These are phyloP conservation scores for Cephus pygmeus DNA, from an alignment of 2,888 invertebrate species.

Conservation along the genomic window DNA sequence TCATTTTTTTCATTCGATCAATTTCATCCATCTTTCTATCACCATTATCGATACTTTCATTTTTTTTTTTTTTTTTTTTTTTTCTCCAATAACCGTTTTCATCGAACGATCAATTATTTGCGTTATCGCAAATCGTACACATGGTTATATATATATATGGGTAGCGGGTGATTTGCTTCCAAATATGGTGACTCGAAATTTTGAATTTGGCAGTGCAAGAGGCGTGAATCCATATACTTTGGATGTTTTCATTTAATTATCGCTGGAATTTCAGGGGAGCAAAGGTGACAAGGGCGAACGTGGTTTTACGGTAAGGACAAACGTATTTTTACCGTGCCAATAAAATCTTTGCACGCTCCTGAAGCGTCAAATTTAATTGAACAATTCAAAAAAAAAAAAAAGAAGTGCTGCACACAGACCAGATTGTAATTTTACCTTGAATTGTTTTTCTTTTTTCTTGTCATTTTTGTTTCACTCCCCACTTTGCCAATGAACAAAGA, in stretches of 20 bases:
- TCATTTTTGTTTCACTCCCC: neutral
- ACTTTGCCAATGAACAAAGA: no score
- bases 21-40: constrained; percentile 11
- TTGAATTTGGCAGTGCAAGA: constrained; percentile 34
- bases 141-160: neutral
- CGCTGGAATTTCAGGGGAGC: constrained; percentile 71
- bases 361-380: neutral
- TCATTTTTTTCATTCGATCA: constrained; percentile 19
- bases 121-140: constrained; percentile 10
- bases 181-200: constrained; percentile 28
- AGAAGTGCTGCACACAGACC: constrained; percentile 6
- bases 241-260: constrained; percentile 23
- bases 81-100: neutral
- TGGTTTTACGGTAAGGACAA: constrained; percentile 78
- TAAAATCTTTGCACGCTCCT: neutral
- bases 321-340: neutral
- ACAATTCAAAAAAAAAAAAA: neutral
- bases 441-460: neutral
- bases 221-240: constrained; percentile 11
- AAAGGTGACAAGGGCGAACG: constrained; percentile 81
- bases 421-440: neutral
- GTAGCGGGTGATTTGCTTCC: constrained; percentile 30
- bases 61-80: neutral
- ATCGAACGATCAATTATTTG: constrained; percentile 17
- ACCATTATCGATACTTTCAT: constrained; percentile 6